Base-by-base conservation (phyloP, 2,888 invertebrate species). In the Pristionchus exspectatus region DNA sequence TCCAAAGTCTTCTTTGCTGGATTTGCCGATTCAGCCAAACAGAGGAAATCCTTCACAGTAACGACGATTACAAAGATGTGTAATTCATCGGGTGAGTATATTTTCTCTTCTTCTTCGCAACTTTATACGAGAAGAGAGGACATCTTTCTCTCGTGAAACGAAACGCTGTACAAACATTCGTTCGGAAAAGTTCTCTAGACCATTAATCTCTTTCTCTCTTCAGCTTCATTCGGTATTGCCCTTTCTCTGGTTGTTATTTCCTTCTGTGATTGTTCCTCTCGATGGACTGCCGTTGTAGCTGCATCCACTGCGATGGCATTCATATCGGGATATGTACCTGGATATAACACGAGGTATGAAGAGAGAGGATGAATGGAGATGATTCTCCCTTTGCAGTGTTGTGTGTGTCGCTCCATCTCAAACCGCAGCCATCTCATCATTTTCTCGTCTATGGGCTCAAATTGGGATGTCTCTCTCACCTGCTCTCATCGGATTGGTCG, bases 301-400 rank as follows among this genome's bases (percentile, higher is more conserved):
- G 92, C 94, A n/a, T 92, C 92, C 59, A 63, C 91, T 9, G 94
- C 95, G 1, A 92, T 95, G 92, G 93, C 94, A 7, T 92, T 95
- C 87, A 92, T 93, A 18, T 94, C 94, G n/a, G 95, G 95, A 33
- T 95, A 93, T 90, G 93, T 95, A 27, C 95, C 95, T 24, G 95
- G 95, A 30, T 95, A 95, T 91, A 94, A 93, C 77, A 95, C 95
- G 24, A 94, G 93, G 92, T 92, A 33, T 16, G 44, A 9, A 69
- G 69, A 50, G 44, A 50, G 10, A 50, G 44, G n/a, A 44, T 16
- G 44, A 21, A 50, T 38, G 38, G 86, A 86, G 33, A 87, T 18
- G 90, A 74, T 30, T 18, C 50, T 33, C 24, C 9, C 27, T 24
- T 84, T 92, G 89, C 54, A 93, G 94, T 89, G 92, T 94, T n/a